These are phyloP conservation scores for Stichopus horrens DNA, from an alignment of 53 echinoderm and acorn worm species.

Conservation along the genomic window DNA sequence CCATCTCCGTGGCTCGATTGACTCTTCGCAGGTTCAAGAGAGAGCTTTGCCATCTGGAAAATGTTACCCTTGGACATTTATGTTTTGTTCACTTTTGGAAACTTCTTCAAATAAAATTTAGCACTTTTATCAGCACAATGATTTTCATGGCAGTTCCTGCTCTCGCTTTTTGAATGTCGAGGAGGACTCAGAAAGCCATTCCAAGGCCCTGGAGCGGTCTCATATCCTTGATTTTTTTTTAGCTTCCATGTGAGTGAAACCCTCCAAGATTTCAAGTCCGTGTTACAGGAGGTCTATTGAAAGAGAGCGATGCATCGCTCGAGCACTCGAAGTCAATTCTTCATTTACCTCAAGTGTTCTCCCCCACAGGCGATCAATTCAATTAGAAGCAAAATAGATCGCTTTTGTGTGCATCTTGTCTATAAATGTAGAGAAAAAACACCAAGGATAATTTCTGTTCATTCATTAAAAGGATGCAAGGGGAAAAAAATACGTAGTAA, in stretches of 20 bases:
- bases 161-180: not conserved
- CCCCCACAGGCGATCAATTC: not conserved
- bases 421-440: too few relatives aligned
- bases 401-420: not conserved
- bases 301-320: not conserved
- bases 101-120: not conserved
- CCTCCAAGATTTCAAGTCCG: constrained; percentile 24
- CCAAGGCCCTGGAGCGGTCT: not conserved
- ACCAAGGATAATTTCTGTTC: too few relatives aligned
- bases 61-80: not conserved
- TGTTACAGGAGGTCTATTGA: constrained; percentile 17
- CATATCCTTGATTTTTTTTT: not conserved
- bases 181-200: not conserved
- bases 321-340: not conserved
- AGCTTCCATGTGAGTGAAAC: constrained; percentile 17
- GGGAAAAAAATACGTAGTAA: too few relatives aligned
- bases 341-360: not conserved
- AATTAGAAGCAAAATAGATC: not conserved
- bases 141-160: not conserved
- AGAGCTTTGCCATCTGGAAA: not conserved
- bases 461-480: too few relatives aligned
- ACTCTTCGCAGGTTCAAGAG: not conserved
- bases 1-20: not conserved
- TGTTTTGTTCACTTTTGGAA: not conserved
- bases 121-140: not conserved